phyloP scores from a whole-genome alignment of 2,797 vertebrate species.

The Siniperca undulata region DNA sequence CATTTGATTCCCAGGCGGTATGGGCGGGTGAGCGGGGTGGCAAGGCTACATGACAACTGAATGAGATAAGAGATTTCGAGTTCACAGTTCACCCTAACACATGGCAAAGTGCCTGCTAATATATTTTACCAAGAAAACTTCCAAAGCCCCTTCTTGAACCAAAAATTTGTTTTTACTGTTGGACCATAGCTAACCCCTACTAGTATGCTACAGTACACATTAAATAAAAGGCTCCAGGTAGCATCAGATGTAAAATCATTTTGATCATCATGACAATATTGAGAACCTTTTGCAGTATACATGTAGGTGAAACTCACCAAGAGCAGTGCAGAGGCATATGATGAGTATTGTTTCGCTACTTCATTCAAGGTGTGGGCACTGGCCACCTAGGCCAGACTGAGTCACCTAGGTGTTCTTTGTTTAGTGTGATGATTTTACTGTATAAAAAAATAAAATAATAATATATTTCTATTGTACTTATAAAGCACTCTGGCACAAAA shows the following conservation, averaged over 20 bases:
- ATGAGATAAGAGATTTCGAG: slow-evolving; percentile 40
- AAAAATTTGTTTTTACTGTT: slow-evolving; percentile 1
- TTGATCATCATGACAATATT: not conserved
- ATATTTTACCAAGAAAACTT: slow-evolving; percentile 8
- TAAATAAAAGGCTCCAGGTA: not conserved
- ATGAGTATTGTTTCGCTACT: slow-evolving; percentile 39
- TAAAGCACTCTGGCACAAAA: too few relatives aligned
- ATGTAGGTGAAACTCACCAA: slow-evolving; percentile 27
- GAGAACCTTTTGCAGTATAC: slow-evolving; percentile 21
- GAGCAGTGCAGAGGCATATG: slow-evolving; percentile 45
- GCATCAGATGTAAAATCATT: slow-evolving; percentile 2
- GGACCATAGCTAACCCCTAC: not conserved
- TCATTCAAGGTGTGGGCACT: slow-evolving; percentile 56
- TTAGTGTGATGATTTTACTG: too few relatives aligned
- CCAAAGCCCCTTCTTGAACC: not conserved
- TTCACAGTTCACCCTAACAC: slow-evolving; percentile 19
- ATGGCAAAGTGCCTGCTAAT: slow-evolving; percentile 7
- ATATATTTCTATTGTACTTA: too few relatives aligned
- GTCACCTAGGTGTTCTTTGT: slow-evolving; percentile 18
- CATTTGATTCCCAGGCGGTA: slow-evolving; percentile 34
- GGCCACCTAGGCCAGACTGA: slow-evolving; percentile 37
- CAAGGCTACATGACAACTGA: slow-evolving; percentile 32
- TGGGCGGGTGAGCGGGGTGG: slow-evolving; percentile 21
- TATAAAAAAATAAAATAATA: too few relatives aligned
- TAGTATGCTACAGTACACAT: not conserved